phyloP scores from a whole-genome alignment of 1,140 invertebrate genomes.

The Eueides isabella region DNA sequence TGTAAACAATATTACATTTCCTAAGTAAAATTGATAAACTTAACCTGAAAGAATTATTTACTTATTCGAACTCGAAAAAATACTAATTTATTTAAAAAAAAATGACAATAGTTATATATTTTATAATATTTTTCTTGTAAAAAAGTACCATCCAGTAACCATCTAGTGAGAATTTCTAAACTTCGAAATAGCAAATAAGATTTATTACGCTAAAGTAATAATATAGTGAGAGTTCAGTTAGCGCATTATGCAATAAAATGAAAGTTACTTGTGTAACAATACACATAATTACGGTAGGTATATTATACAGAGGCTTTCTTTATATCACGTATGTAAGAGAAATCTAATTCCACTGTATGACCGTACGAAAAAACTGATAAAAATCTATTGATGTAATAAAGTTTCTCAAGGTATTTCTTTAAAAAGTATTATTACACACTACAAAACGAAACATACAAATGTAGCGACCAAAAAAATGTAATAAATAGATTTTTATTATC shows the following conservation, averaged over 20 bases:
- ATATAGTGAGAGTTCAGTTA: neutral
- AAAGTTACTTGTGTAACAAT: constrained; percentile 33
- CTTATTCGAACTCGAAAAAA: neutral
- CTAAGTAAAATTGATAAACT: no score
- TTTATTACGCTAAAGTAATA: neutral
- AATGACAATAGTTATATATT: neutral
- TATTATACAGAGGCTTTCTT: constrained; percentile 4
- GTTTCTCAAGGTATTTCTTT: neutral
- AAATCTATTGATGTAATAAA: neutral
- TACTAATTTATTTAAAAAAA: no score
- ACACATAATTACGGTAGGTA: constrained; percentile 18
- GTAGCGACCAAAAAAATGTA: no score
- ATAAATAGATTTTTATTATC: no score
- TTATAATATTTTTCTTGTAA: neutral
- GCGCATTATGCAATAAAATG: constrained; percentile 21
- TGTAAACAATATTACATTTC: no score
- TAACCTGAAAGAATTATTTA: no score
- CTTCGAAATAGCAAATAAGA: neutral
- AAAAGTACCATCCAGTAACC: no score
- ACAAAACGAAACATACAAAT: no score
- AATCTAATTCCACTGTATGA: neutral
- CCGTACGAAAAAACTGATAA: neutral
- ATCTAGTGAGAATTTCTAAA: neutral
- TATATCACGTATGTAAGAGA: constrained; percentile 1
- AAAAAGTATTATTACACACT: neutral